Evolutionary conservation across 2,113 vertebrate species (phyloP).

Genomic region (Hyaena hyaena): DNA sequence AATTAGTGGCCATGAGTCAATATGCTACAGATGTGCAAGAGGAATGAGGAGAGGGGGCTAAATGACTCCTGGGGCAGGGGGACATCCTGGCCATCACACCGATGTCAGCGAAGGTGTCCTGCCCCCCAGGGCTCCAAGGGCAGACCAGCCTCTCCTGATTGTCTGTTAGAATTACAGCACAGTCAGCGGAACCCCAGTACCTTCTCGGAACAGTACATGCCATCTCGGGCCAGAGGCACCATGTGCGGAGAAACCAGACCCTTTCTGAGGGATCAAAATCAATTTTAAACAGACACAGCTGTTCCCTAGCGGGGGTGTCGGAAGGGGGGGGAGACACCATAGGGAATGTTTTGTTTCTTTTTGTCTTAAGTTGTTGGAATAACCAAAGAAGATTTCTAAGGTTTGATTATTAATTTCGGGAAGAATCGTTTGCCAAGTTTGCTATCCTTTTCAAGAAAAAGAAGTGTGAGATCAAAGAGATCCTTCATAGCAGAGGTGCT

Average conservation of each 20-base stretch:
- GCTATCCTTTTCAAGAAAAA: conserved; percentile 25
- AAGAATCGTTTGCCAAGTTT: conserved; percentile 52
- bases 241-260: conserved; percentile 52
- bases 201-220: rapidly evolving
- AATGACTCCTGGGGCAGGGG: background rate
- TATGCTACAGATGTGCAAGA: background rate
- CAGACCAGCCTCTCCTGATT: background rate
- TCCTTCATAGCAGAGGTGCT: background rate
- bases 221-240: background rate
- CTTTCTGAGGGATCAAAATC: conserved; percentile 58
- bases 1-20: too few relatives aligned
- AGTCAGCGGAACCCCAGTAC: background rate
- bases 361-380: conserved; percentile 31
- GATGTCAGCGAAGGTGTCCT: background rate
- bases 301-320: background rate
- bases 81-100: rapidly evolving
- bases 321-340: background rate
- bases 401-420: conserved; percentile 63
- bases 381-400: conserved; percentile 46
- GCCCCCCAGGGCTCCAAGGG: rapidly evolving
- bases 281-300: conserved; percentile 65
- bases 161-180: background rate
- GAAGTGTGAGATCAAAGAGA: conserved; percentile 1
- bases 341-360: conserved; percentile 48
- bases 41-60: background rate